Evolutionary conservation across 2,113 vertebrate species (phyloP).

Genomic region (Ailuropoda melanoleuca): DNA sequence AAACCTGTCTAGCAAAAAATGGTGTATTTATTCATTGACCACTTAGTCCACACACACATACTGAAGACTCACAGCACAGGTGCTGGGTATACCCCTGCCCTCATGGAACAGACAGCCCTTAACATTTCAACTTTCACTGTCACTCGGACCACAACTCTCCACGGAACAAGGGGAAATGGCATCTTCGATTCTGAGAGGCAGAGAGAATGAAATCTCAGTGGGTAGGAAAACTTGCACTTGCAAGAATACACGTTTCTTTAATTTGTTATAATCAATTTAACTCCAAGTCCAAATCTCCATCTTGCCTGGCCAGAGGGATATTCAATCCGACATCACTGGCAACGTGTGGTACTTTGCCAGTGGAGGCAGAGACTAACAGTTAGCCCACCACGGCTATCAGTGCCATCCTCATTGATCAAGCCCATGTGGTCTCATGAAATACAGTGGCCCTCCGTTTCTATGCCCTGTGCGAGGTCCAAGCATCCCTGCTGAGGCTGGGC

Average conservation of each 20-base stretch:
- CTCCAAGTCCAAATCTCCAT: not conserved
- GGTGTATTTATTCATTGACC: not conserved
- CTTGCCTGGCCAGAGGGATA: not conserved
- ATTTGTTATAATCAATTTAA: not conserved
- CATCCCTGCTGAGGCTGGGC: not conserved
- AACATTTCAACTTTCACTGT: not conserved
- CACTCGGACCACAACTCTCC: not conserved
- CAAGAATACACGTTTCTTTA: not conserved
- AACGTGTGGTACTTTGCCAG: not conserved
- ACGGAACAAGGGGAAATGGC: not conserved
- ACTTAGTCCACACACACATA: not conserved
- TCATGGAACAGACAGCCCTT: not conserved
- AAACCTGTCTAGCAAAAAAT: not conserved
- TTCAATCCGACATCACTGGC: not conserved
- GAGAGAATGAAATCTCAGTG: not conserved
- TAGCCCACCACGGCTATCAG: rapidly evolving
- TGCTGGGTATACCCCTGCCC: too few species aligned
- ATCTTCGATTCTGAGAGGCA: conserved; percentile 13
- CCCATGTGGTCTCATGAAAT: not conserved
- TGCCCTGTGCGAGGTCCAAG: rapidly evolving
- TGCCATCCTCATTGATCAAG: not conserved
- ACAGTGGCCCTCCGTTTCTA: not conserved
- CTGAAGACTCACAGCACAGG: not conserved
- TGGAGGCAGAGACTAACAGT: not conserved
- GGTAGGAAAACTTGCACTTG: not conserved